phyloP scores from a whole-genome alignment of 2,113 vertebrate genomes.

The Poicephalus meyeri region DNA sequence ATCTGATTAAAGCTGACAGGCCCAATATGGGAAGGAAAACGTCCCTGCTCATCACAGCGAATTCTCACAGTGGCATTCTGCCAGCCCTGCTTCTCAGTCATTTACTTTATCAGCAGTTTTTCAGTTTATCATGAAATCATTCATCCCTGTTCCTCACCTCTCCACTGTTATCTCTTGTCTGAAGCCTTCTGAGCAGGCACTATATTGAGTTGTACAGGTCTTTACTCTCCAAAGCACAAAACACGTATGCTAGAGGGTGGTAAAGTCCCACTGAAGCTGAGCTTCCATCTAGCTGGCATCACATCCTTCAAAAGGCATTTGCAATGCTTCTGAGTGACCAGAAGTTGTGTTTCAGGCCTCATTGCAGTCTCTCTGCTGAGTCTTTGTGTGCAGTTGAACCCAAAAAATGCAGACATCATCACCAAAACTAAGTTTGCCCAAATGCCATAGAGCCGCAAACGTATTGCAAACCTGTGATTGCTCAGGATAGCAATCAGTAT shows the following conservation, averaged over 20 bases:
- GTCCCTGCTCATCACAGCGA: neutral
- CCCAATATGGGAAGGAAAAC: neutral
- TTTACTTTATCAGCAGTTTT: conserved; percentile 19
- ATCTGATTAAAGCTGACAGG: conserved; percentile 39
- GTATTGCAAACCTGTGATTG: neutral
- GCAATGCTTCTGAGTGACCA: neutral
- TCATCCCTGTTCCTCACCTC: neutral
- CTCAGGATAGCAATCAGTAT: accelerated
- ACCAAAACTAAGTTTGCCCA: neutral
- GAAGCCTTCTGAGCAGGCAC: neutral
- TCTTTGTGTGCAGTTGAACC: neutral
- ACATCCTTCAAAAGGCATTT: neutral
- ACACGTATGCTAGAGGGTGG: too few species aligned
- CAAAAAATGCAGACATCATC: neutral
- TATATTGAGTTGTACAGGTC: neutral
- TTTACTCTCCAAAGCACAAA: neutral
- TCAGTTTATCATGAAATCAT: neutral
- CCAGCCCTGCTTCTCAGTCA: neutral
- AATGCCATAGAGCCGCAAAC: neutral
- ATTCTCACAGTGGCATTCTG: neutral
- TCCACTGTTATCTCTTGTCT: neutral
- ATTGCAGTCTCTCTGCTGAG: neutral
- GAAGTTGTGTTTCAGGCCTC: neutral
- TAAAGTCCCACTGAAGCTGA: neutral
- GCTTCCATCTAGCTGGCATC: accelerated